A percentile compares a stretch with the other conserved stretches of the same genome.
Conservation (phyloP, 2,888 invertebrate genomes). For the Leptarthrus brevirostris region DNA sequence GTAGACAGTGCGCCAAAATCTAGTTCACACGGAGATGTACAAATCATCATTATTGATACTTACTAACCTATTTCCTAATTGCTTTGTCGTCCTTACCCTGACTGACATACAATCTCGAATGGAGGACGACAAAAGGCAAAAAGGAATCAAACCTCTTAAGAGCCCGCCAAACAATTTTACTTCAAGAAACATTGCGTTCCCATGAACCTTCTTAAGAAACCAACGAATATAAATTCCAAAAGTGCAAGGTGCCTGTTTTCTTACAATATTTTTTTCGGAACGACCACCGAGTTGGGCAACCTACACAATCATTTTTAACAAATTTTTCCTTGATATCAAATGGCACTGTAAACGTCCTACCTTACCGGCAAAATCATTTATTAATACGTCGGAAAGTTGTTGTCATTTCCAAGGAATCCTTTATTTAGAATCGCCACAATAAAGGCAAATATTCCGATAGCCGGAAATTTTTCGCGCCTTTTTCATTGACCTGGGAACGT, state of each 20-base stretch:
- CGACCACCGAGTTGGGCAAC: slow-evolving; percentile 32
- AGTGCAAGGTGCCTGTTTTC: slow-evolving; percentile 46
- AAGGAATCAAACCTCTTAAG: slow-evolving; percentile 53
- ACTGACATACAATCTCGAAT: neutral
- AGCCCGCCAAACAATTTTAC: slow-evolving; percentile 51
- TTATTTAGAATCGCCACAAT: slow-evolving; percentile 29
- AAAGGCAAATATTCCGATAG: slow-evolving; percentile 3
- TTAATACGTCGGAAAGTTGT: slow-evolving; percentile 31
- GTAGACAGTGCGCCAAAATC: neutral
- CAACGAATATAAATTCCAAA: slow-evolving; percentile 34
- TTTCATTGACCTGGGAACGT: slow-evolving; percentile 34
- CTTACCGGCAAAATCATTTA: slow-evolving; percentile 22
- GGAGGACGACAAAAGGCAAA: slow-evolving; percentile 26
- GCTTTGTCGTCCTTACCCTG: slow-evolving; percentile 16
- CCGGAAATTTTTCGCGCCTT: slow-evolving; percentile 37
- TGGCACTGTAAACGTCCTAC: neutral
- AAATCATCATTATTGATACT: slow-evolving; percentile 37
- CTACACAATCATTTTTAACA: neutral
- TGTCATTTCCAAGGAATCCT: slow-evolving; percentile 20
- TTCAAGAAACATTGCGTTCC: slow-evolving; percentile 15
- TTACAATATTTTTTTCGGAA: slow-evolving; percentile 11
- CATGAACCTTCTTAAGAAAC: slow-evolving; percentile 48
- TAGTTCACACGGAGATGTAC: slow-evolving; percentile 11
- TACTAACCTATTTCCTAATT: slow-evolving; percentile 37
- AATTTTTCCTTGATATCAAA: slow-evolving; percentile 17